Evolutionary conservation across 1,140 invertebrate species (phyloP), one percentile per base, ranked within the genome.

Genomic region (Drosophila saltans): DNA sequence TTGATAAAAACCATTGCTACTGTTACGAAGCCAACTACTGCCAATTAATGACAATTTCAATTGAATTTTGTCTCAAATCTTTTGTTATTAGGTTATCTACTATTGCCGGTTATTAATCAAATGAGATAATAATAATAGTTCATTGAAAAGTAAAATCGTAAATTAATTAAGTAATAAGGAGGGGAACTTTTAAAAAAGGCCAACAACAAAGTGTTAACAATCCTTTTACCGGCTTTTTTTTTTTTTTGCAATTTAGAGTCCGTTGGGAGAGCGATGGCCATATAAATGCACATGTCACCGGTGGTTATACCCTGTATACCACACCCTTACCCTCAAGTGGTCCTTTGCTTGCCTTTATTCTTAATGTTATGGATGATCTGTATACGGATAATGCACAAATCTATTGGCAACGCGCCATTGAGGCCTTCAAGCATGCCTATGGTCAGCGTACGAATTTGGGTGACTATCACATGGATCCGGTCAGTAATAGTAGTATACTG

Each of bases 381-480:
- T 70, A 95, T 16, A 91, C 94, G 43, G 92, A 93, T 2, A 93
- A 94, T 65, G 71, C 80, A 36, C 58, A 75, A 0, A 39, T 90
- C 5, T 94, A 93, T 73, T 95, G 94, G 93, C 98, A 99, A 77
- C 94, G 97, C 43, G 95, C 98, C 11, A 93, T 97, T 2, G 98
- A 99, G 93, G 95, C 96, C 2, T 98, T 98, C 84, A 99, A 99
- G 92, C 99, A 97, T 94, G 97, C 96, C 33, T 99, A 98, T 92
- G 98, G 97, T 0, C 95, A 94, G 78, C 93, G 98, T 64, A 97
- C 97, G 1, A 94, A 96, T 72, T 93, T 99, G 40, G 98, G 96
- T 6, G 98, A 99, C 94, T 94, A 95, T 33, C 89, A 93, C 43
- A 96, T 94, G 78, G 91, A 93, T 43, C 72, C 86, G 1, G 83